These are phyloP conservation scores for Halictus quadricinctus DNA, from an alignment of 2,888 invertebrate genomes.

Conservation along the genomic window DNA sequence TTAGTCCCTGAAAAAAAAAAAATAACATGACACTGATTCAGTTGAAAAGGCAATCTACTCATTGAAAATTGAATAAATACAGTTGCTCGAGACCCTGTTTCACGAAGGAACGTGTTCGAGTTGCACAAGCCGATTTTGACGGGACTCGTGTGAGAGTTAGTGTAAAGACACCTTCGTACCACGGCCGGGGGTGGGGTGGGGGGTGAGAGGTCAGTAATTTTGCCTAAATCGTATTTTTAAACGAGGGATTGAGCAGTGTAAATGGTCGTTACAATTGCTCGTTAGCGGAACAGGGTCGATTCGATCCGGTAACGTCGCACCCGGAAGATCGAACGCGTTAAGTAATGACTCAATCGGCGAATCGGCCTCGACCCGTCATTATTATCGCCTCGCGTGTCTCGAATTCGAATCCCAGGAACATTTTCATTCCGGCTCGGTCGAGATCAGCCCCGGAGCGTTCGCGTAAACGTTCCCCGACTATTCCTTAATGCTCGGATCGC, in stretches of 20 bases:
- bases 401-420: slow-evolving; percentile 31
- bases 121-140: neutral
- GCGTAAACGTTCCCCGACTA: slow-evolving; percentile 54
- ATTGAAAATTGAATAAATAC: slow-evolving; percentile 1
- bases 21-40: neutral
- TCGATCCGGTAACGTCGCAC: neutral
- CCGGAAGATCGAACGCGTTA: neutral
- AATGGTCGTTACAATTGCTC: neutral
- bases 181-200: accelerated
- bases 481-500: slow-evolving; percentile 69
- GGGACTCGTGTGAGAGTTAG: neutral
- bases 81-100: neutral
- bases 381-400: slow-evolving; percentile 51
- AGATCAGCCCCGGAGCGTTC: slow-evolving; percentile 50
- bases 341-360: slow-evolving; percentile 50
- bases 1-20: neutral
- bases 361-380: slow-evolving; percentile 23
- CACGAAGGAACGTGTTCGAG: neutral
- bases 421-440: slow-evolving; percentile 39
- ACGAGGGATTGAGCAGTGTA: neutral
- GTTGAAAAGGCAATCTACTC: neutral
- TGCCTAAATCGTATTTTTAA: slow-evolving; percentile 1
- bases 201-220: neutral
- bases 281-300: neutral
- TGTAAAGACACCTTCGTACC: neutral